Evolutionary conservation across 1,140 invertebrate genomes (phyloP).

Genomic region (Drosophila paulistorum): DNA sequence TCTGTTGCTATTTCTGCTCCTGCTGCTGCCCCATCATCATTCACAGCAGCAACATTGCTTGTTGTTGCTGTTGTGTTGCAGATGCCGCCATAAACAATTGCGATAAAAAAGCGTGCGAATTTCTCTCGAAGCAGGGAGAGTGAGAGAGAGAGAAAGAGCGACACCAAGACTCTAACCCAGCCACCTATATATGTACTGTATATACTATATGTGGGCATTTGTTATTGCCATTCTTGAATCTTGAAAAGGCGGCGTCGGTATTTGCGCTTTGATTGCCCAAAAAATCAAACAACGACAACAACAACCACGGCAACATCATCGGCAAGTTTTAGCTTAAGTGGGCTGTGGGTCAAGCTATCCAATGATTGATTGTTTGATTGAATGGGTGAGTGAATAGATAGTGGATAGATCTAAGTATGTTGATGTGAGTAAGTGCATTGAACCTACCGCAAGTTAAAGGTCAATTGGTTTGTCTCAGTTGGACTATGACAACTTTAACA

Average conservation of each 20-base stretch:
- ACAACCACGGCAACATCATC: constrained; percentile 31
- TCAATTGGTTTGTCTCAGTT: constrained; percentile 68
- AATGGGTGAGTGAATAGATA: neutral
- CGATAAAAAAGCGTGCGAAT: constrained; percentile 81
- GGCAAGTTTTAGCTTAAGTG: constrained; percentile 66
- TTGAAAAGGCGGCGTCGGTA: constrained; percentile 71
- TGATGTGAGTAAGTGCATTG: neutral
- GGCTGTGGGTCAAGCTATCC: constrained; percentile 76
- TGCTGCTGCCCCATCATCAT: constrained; percentile 29
- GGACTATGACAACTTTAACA: constrained; percentile 69
- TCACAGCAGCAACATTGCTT: constrained; percentile 25
- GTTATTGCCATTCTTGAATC: constrained; percentile 50
- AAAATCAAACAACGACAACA: constrained; percentile 45
- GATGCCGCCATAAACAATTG: constrained; percentile 81
- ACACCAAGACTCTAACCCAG: constrained; percentile 35
- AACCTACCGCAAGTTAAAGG: constrained; percentile 51
- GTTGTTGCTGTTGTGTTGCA: constrained; percentile 57
- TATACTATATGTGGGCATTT: constrained; percentile 35
- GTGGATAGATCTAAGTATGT: neutral
- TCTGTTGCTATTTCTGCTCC: too few relatives aligned
- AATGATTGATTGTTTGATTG: constrained; percentile 80
- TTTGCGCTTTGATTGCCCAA: constrained; percentile 78
- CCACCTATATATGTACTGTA: constrained; percentile 61
- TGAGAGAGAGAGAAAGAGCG: too few relatives aligned
- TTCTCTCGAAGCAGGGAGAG: constrained; percentile 64